Percentiles rank a stretch among this genome's conserved stretches.
Conservation (phyloP, 2,797 vertebrate species). For the Labeo calbasu region DNA sequence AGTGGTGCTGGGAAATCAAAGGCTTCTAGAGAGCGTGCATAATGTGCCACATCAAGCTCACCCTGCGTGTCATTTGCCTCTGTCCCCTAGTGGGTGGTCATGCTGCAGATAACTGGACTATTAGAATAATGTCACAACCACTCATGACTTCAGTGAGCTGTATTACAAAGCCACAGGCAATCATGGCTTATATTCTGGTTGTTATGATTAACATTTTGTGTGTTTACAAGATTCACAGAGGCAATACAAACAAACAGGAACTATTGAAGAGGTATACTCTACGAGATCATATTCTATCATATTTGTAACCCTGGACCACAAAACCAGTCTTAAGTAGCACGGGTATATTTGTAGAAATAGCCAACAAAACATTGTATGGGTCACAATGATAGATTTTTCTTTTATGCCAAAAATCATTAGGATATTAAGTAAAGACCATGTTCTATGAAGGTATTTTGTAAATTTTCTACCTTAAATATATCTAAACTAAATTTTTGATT, state of each 20-base stretch:
- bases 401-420: too few relatives aligned
- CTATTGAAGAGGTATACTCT: too few relatives aligned
- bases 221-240: neutral
- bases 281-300: neutral
- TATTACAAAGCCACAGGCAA: conserved; percentile 28
- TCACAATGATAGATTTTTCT: too few relatives aligned
- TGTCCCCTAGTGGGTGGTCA: conserved; percentile 24
- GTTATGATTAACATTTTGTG: conserved; percentile 19
- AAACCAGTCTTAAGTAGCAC: too few relatives aligned
- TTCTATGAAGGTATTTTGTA: too few relatives aligned
- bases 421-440: too few relatives aligned
- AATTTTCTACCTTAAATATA: too few relatives aligned
- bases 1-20: conserved; percentile 65
- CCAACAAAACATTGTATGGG: too few relatives aligned
- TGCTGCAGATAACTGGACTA: conserved; percentile 43
- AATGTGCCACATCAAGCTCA: conserved; percentile 50
- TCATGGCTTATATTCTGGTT: conserved; percentile 35
- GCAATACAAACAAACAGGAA: neutral
- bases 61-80: conserved; percentile 48
- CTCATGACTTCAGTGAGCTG: conserved; percentile 12
- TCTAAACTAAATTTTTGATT: too few relatives aligned
- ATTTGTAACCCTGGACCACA: too few relatives aligned
- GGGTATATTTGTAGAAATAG: too few relatives aligned
- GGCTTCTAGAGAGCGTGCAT: conserved; percentile 54
- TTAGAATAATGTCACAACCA: conserved; percentile 42